These are phyloP conservation scores for Salpingus planirostris DNA, from an alignment of 2,888 invertebrate species.

Conservation along the genomic window DNA sequence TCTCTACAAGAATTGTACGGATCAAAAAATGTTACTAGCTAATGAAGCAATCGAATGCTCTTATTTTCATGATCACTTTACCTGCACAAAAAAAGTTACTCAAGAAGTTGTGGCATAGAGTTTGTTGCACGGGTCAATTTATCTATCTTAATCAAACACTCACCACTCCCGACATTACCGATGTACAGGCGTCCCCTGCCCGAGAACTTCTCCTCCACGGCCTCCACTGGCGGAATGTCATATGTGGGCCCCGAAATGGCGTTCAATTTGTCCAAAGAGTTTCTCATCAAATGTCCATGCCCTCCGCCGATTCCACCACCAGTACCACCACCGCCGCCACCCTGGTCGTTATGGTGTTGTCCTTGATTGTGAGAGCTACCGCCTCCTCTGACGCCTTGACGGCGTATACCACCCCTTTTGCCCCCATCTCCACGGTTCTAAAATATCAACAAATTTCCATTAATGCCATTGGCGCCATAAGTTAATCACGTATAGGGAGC, in stretches of 20 bases:
- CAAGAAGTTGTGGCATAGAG: too few relatives aligned
- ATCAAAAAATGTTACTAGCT: too few relatives aligned
- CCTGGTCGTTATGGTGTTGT: too few relatives aligned
- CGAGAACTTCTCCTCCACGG: constrained; percentile 72
- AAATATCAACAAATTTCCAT: too few relatives aligned
- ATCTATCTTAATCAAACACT: too few relatives aligned
- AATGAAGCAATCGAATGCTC: too few relatives aligned
- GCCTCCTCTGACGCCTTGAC: neutral
- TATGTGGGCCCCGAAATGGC: constrained; percentile 64
- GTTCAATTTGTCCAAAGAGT: constrained; percentile 21
- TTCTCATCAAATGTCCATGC: neutral
- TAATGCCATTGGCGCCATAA: too few relatives aligned
- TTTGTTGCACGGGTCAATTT: too few relatives aligned
- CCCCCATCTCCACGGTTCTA: neutral
- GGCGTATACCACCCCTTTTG: neutral
- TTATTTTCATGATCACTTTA: too few relatives aligned
- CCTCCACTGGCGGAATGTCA: constrained; percentile 64
- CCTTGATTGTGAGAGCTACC: neutral
- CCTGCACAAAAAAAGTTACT: too few relatives aligned
- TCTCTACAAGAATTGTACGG: too few relatives aligned
- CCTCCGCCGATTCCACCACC: neutral
- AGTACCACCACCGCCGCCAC: neutral
- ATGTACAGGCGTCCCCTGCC: constrained; percentile 90
- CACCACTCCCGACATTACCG: constrained; percentile 45
- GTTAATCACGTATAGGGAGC: too few relatives aligned